Percentiles rank a stretch among this genome's conserved stretches.
Conservation (phyloP, 2,113 vertebrate genomes). For the Mirounga angustirostris region DNA sequence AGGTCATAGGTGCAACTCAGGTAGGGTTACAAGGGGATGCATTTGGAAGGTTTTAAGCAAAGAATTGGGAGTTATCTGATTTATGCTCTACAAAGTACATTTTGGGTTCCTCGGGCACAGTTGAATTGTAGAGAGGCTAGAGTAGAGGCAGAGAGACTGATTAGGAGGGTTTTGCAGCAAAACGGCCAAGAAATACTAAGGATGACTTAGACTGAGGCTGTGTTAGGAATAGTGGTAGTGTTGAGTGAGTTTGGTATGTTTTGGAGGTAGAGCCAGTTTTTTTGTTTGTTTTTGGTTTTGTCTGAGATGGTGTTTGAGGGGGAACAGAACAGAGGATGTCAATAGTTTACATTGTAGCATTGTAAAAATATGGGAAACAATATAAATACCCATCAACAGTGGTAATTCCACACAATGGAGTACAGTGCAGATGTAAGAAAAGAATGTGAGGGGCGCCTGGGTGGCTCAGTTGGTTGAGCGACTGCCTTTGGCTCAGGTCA, state of each 20-base stretch:
- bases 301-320: neutral
- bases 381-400: neutral
- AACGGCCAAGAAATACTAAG: neutral
- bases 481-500: no score
- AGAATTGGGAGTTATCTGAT: neutral
- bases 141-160: neutral
- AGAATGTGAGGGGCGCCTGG: neutral
- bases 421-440: neutral
- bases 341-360: neutral
- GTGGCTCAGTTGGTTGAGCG: no score
- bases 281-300: neutral
- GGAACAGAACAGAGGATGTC: neutral
- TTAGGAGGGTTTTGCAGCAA: neutral
- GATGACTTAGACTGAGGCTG: neutral
- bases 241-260: neutral
- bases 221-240: neutral
- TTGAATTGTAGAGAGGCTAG: neutral
- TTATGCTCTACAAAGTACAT: neutral
- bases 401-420: neutral
- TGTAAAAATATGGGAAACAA: neutral
- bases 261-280: neutral
- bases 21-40: neutral
- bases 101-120: neutral
- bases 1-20: neutral
- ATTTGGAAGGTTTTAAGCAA: slow-evolving; percentile 13